Percentiles rank a stretch among this genome's conserved stretches.
These are phyloP conservation scores for Halcyon senegalensis DNA, from an alignment of 2,113 vertebrate species.

Conservation along the genomic window DNA sequence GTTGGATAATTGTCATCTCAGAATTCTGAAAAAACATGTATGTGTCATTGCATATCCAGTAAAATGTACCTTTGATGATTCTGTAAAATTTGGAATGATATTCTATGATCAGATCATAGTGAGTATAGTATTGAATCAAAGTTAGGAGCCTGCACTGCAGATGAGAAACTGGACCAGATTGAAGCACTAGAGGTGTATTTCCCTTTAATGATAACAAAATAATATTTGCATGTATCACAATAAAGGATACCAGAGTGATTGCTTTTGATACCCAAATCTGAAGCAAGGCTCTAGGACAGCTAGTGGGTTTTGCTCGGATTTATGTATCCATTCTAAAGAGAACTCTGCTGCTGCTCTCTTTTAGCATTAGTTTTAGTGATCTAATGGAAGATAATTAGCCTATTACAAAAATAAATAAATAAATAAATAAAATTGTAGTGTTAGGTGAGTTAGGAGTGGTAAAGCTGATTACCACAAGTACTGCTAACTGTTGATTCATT, in stretches of 20 bases:
- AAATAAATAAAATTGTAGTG: background rate
- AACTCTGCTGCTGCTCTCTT: background rate
- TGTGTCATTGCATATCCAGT: background rate
- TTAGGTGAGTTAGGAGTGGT: background rate
- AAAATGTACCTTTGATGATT: background rate
- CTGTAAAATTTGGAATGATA: background rate
- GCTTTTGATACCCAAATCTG: background rate
- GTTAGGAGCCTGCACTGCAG: background rate
- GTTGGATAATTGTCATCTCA: background rate
- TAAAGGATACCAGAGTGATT: background rate
- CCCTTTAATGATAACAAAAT: background rate
- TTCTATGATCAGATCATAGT: background rate
- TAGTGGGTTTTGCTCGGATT: background rate
- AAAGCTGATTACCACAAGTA: background rate
- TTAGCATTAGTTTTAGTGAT: background rate
- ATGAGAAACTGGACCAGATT: background rate
- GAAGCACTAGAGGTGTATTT: background rate
- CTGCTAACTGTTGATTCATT: background rate
- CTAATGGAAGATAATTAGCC: background rate
- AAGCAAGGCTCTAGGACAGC: background rate
- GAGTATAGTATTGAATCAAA: background rate
- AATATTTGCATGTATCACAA: background rate
- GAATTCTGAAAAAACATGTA: background rate
- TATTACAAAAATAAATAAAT: background rate
- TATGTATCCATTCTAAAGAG: background rate